Evolutionary conservation across 2,113 vertebrate genomes (phyloP).

Genomic region (Spizaetus ornatus): DNA sequence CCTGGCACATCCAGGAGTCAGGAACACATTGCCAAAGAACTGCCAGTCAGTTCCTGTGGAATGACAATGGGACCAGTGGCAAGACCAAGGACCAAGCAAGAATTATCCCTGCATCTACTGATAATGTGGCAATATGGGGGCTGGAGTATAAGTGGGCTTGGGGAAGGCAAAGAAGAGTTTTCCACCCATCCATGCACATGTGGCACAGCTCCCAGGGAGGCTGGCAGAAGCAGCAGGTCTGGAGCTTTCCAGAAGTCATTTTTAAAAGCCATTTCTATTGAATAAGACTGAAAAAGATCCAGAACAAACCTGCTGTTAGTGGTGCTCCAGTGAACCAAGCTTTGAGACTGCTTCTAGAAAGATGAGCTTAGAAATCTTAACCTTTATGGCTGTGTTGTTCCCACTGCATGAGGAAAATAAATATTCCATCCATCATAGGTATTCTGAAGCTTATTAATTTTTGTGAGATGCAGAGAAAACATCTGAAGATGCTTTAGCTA

Average conservation of each 20-base stretch:
- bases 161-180: background rate
- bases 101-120: background rate
- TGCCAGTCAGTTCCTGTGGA: background rate
- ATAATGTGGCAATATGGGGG: background rate
- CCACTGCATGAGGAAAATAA: background rate
- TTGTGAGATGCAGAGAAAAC: background rate
- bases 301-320: background rate
- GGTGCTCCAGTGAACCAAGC: background rate
- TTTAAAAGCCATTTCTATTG: background rate
- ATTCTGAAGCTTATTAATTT: background rate
- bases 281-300: background rate
- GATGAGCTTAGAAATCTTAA: background rate
- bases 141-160: background rate
- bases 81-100: background rate
- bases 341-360: background rate
- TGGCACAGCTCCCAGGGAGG: background rate
- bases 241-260: background rate
- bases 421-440: background rate
- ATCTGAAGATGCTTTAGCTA: background rate
- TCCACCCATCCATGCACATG: background rate
- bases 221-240: background rate
- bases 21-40: background rate
- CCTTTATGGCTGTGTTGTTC: background rate
- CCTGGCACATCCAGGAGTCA: background rate
- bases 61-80: background rate